These are phyloP conservation scores for Scaptomyza flava DNA, from an alignment of 2,888 invertebrate genomes.

Conservation along the genomic window DNA sequence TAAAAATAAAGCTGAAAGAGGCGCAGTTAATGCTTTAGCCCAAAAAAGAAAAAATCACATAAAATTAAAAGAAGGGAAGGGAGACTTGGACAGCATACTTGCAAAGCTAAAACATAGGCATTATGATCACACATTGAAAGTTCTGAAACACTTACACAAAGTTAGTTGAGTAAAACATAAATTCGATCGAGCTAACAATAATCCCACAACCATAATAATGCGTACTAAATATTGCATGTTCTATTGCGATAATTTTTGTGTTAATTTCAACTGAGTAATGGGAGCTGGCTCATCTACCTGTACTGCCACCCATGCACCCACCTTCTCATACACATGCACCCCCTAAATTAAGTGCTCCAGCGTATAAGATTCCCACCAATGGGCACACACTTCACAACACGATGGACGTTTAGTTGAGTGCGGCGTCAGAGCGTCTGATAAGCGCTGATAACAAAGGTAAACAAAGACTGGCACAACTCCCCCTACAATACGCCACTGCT, in stretches of 20 bases:
- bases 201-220: not conserved
- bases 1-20: no score
- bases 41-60: no score
- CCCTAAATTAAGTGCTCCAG: not conserved
- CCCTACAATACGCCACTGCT: not conserved
- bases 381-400: slow-evolving; percentile 64
- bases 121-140: no score
- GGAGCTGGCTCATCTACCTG: not conserved
- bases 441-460: slow-evolving; percentile 79
- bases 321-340: not conserved
- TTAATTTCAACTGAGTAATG: not conserved
- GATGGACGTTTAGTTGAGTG: slow-evolving; percentile 20
- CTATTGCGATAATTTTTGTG: not conserved
- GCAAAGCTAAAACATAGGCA: no score
- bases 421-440: slow-evolving; percentile 58
- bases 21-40: no score
- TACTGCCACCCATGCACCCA: not conserved
- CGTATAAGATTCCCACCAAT: slow-evolving; percentile 61
- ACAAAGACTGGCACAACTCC: slow-evolving; percentile 53
- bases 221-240: not conserved
- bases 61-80: no score
- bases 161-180: no score
- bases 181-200: no score
- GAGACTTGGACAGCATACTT: no score
- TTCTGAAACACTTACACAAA: no score